A percentile compares a stretch with the other conserved stretches of the same genome.
Conservation (phyloP, 2,113 vertebrate species). For the Poecilia latipinna region DNA sequence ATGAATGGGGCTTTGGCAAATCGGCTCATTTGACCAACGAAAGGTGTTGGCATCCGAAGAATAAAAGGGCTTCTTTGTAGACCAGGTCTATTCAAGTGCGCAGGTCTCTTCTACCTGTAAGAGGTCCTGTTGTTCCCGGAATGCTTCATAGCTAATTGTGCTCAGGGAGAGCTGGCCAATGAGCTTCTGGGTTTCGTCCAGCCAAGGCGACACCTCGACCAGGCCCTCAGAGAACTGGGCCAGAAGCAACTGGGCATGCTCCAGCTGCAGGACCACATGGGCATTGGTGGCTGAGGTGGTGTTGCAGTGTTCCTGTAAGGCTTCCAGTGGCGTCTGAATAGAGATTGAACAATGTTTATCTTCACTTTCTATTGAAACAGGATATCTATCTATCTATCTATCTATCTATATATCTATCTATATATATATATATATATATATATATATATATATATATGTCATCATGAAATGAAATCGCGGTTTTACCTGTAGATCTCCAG, state of each 20-base stretch:
- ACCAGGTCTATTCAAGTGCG: conserved; percentile 17
- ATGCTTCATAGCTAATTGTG: conserved; percentile 80
- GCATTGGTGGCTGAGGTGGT: conserved; percentile 76
- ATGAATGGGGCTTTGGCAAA: conserved; percentile 28
- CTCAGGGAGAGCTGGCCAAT: conserved; percentile 75
- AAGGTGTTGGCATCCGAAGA: conserved; percentile 13
- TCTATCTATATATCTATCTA: too few species aligned
- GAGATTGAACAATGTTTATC: conserved; percentile 1
- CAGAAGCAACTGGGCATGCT: conserved; percentile 85
- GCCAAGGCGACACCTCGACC: conserved; percentile 85
- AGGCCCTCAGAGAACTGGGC: conserved; percentile 83
- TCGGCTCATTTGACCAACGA: conserved; percentile 28
- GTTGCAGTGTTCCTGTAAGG: conserved; percentile 80
- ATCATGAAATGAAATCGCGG: neutral
- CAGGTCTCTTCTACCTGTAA: conserved; percentile 83
- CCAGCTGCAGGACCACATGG: conserved; percentile 81
- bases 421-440: too few species aligned
- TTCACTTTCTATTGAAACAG: neutral
- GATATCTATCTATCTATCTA: too few species aligned
- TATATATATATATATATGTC: too few species aligned
- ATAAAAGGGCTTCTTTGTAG: conserved; percentile 62
- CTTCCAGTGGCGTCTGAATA: conserved; percentile 70
- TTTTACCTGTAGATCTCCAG: conserved; percentile 76
- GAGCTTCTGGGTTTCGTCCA: conserved; percentile 80
- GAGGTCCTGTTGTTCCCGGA: conserved; percentile 87